Evolutionary conservation across 2,888 invertebrate genomes (phyloP).

Genomic region (Syrista parreyssii): DNA sequence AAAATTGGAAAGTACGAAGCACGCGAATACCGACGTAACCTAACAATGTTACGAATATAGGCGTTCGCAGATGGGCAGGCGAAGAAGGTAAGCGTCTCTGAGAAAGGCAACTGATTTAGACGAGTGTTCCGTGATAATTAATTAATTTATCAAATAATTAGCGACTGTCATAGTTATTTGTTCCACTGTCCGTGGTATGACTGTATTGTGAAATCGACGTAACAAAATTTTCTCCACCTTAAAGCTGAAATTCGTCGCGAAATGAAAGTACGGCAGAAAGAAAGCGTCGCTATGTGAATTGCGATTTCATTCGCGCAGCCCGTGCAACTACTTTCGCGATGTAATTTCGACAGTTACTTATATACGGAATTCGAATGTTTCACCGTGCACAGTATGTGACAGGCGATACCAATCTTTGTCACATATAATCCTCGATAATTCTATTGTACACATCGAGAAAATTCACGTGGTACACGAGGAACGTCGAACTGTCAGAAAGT

Average conservation of each 20-base stretch:
- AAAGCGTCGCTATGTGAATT: conserved; percentile 29
- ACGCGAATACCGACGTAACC: background rate
- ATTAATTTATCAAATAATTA: conserved; percentile 37
- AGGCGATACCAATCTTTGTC: too few relatives aligned
- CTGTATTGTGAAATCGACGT: background rate
- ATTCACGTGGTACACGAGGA: too few relatives aligned
- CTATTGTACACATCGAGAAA: too few relatives aligned
- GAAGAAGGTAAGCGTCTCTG: background rate
- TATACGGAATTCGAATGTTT: too few relatives aligned
- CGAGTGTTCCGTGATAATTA: conserved; percentile 35
- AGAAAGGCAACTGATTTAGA: background rate
- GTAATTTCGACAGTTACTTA: too few relatives aligned
- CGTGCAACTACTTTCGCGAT: background rate
- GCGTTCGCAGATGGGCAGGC: background rate
- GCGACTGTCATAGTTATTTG: conserved; percentile 33
- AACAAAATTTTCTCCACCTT: background rate
- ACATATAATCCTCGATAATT: too few relatives aligned
- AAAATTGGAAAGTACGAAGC: conserved; percentile 28
- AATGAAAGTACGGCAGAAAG: conserved; percentile 12
- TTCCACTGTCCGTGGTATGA: conserved; percentile 22
- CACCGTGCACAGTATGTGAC: too few relatives aligned
- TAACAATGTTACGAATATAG: background rate
- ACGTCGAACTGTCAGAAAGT: too few relatives aligned
- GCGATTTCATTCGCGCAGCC: conserved; percentile 17
- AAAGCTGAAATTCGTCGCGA: conserved; percentile 12